Conservation (phyloP, 1,140 invertebrate genomes). For the Drosophila ambigua region DNA sequence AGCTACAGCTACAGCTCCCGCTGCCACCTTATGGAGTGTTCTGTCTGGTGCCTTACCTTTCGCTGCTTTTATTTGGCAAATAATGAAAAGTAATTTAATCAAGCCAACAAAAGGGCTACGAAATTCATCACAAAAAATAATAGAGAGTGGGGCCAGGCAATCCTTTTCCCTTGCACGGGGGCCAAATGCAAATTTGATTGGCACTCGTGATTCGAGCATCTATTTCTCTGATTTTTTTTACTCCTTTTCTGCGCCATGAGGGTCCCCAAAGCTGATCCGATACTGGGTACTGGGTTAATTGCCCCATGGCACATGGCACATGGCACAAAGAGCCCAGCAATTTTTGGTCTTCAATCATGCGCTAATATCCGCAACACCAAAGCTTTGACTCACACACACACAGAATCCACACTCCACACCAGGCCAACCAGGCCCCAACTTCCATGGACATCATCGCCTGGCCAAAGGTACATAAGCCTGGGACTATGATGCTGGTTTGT, state of each 20-base stretch:
- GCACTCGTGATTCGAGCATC: conserved; percentile 31
- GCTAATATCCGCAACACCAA: conserved; percentile 59
- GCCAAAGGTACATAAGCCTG: conserved; percentile 9
- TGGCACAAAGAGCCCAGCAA: conserved; percentile 47
- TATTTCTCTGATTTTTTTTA: conserved; percentile 1
- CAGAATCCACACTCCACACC: not conserved
- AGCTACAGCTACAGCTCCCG: conserved; percentile 3
- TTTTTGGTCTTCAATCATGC: conserved; percentile 66
- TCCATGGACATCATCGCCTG: not conserved
- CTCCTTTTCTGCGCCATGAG: conserved; percentile 33
- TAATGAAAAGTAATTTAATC: conserved; percentile 83
- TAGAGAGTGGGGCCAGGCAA: conserved; percentile 12
- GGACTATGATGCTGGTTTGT: conserved; percentile 43
- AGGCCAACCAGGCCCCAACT: not conserved
- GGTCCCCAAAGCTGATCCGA: conserved; percentile 15
- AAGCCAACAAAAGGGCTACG: conserved; percentile 70
- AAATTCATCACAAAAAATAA: conserved; percentile 55
- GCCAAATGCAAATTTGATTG: conserved; percentile 68
- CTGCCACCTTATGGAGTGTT: conserved; percentile 11
- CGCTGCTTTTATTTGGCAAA: conserved; percentile 70
- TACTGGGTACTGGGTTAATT: conserved; percentile 47
- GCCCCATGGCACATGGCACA: conserved; percentile 1
- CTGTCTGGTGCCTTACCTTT: conserved; percentile 1
- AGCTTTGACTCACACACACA: conserved; percentile 45
- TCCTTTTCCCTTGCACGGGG: conserved; percentile 4